These are phyloP conservation scores for Poeciliopsis turrubarensis DNA, from an alignment of 2,113 vertebrate species.

Conservation along the genomic window DNA sequence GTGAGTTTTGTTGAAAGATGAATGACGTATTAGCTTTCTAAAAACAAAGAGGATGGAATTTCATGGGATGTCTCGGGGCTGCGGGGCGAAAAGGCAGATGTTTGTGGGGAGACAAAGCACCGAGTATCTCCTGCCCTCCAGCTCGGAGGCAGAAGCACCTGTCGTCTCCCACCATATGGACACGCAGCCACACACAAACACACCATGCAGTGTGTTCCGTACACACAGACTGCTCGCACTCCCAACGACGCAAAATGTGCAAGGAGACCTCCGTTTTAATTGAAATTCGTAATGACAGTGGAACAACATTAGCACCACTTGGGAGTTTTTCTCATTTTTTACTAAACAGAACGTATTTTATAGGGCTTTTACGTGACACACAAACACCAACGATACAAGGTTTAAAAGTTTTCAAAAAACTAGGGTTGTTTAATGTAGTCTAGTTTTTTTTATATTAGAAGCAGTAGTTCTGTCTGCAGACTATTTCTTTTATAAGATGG, in stretches of 20 bases:
- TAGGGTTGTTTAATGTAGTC: too few relatives aligned
- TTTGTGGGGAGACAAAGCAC: constrained; percentile 70
- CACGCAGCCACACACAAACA: constrained; percentile 34
- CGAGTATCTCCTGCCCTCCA: constrained; percentile 58
- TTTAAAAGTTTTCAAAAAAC: neutral
- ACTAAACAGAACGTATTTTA: neutral
- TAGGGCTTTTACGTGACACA: neutral
- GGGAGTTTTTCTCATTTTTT: constrained; percentile 9
- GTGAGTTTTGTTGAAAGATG: constrained; percentile 2
- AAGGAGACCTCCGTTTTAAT: constrained; percentile 10
- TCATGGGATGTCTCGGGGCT: constrained; percentile 4
- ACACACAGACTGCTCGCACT: constrained; percentile 19
- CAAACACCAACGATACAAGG: neutral
- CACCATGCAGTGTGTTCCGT: constrained; percentile 45
- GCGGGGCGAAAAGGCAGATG: constrained; percentile 66
- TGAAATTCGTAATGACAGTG: neutral
- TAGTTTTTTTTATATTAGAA: too few relatives aligned
- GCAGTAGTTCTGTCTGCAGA: too few relatives aligned
- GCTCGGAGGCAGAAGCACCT: constrained; percentile 74
- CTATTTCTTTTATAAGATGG: too few relatives aligned
- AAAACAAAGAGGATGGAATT: constrained; percentile 9
- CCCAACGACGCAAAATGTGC: constrained; percentile 12
- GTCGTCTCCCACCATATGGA: constrained; percentile 74
- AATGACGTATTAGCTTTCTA: neutral
- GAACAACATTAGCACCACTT: too few relatives aligned